phyloP scores from a whole-genome alignment of 2,113 vertebrate genomes.

The Nanorana parkeri region DNA sequence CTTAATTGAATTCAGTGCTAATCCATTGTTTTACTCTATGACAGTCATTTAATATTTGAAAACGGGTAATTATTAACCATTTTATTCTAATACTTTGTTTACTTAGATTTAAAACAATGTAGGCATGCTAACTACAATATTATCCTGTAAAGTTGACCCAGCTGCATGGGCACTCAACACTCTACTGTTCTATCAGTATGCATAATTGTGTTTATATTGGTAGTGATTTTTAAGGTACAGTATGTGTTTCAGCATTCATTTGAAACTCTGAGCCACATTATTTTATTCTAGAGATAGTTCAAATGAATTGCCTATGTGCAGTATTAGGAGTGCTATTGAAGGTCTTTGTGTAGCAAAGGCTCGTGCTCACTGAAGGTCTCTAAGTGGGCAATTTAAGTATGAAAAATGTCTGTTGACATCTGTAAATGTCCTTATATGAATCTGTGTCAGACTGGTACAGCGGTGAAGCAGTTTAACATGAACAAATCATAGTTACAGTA shows the following conservation, averaged over 20 bases:
- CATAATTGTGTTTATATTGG: not conserved
- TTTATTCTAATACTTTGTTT: too few species aligned
- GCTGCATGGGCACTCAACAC: not conserved
- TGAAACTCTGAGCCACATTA: not conserved
- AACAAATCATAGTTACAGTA: slow-evolving; percentile 42
- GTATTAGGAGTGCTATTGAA: slow-evolving; percentile 14
- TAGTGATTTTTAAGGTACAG: not conserved
- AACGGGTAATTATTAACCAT: too few species aligned
- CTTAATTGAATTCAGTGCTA: too few species aligned
- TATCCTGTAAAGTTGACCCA: not conserved
- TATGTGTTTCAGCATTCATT: not conserved
- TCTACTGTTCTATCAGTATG: not conserved
- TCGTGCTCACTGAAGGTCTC: slow-evolving; percentile 44
- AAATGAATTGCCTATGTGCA: slow-evolving; percentile 35
- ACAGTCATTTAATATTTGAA: too few species aligned
- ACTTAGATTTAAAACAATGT: not conserved
- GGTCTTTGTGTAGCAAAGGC: slow-evolving; percentile 25
- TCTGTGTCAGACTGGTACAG: slow-evolving; percentile 38
- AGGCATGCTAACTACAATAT: not conserved
- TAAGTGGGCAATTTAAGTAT: slow-evolving; percentile 51
- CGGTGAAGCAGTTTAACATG: slow-evolving; percentile 30
- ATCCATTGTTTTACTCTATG: too few species aligned
- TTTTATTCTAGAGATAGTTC: slow-evolving; percentile 30
- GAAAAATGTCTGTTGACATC: slow-evolving; percentile 52
- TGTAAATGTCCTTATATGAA: slow-evolving; percentile 51